Percentiles rank a stretch among this genome's conserved stretches.
Conservation (phyloP, 1,140 invertebrate species). For the Diabrotica undecimpunctata region DNA sequence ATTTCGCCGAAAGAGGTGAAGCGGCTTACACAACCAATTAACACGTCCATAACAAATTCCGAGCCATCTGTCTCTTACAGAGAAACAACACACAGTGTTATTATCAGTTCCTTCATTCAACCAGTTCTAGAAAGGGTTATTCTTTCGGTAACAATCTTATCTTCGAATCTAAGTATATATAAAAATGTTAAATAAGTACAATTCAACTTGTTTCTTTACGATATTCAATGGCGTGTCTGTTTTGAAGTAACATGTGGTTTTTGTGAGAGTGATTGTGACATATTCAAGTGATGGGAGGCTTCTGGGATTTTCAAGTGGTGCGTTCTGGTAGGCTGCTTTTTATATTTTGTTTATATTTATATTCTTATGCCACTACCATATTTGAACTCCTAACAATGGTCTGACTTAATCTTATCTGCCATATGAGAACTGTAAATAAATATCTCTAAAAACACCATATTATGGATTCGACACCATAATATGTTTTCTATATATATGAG, state of each 20-base stretch:
- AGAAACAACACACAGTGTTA: conserved; percentile 10
- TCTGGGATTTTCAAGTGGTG: neutral
- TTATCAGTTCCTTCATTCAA: conserved; percentile 10
- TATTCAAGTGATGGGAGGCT: neutral
- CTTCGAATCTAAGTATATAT: neutral
- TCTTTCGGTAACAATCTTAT: neutral
- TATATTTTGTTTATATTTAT: neutral
- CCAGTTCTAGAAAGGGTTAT: conserved; percentile 5
- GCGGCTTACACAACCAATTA: conserved; percentile 40
- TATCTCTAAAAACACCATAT: too few relatives aligned
- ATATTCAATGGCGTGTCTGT: neutral
- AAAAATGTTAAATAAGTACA: neutral
- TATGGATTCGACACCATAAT: too few relatives aligned
- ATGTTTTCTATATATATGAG: too few relatives aligned
- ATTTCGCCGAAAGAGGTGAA: conserved; percentile 41
- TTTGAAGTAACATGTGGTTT: neutral
- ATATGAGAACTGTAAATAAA: too few relatives aligned
- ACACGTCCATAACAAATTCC: conserved; percentile 46
- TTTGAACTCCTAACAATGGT: too few relatives aligned
- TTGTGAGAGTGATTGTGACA: neutral
- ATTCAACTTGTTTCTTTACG: neutral
- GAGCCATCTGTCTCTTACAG: conserved; percentile 30
- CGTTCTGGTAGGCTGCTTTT: neutral
- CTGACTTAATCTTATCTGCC: too few relatives aligned
- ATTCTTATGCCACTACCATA: too few relatives aligned